These are phyloP conservation scores for Rhinophrynus dorsalis DNA, from an alignment of 2,797 vertebrate species.

Conservation along the genomic window DNA sequence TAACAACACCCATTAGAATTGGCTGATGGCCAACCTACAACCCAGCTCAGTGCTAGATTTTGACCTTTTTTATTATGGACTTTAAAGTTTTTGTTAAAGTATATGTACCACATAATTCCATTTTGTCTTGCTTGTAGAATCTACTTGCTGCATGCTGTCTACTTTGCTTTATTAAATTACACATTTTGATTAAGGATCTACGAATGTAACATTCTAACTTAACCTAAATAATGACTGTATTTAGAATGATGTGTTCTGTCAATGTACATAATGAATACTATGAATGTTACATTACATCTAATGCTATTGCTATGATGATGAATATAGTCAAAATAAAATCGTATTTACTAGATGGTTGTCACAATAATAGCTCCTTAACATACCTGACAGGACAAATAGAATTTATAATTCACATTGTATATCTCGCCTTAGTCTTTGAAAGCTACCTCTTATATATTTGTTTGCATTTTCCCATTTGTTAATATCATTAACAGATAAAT, in stretches of 20 bases:
- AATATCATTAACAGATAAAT: not conserved
- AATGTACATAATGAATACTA: slow-evolving; percentile 3
- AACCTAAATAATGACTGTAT: slow-evolving; percentile 28
- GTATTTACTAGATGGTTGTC: slow-evolving; percentile 32
- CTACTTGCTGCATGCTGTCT: slow-evolving; percentile 5
- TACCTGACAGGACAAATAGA: slow-evolving; percentile 3
- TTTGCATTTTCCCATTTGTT: not conserved
- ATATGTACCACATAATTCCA: not conserved
- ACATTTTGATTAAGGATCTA: slow-evolving; percentile 33
- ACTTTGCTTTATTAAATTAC: slow-evolving; percentile 24
- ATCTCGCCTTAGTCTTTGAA: not conserved
- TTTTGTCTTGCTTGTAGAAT: not conserved
- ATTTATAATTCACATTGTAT: slow-evolving; percentile 2
- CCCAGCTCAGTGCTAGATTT: no score
- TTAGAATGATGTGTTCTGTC: slow-evolving; percentile 19
- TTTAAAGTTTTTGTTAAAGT: slow-evolving; percentile 3
- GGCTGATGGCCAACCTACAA: no score
- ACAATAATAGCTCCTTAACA: slow-evolving; percentile 32
- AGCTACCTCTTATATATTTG: not conserved
- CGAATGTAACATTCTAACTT: slow-evolving; percentile 30
- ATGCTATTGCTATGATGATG: slow-evolving; percentile 38
- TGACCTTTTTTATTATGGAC: not conserved
- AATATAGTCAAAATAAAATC: slow-evolving; percentile 32
- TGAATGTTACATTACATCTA: slow-evolving; percentile 8
- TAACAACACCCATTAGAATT: no score